Evolutionary conservation across 2,888 invertebrate species (phyloP), one percentile per base, ranked within the genome.

Genomic region (Eristalis arbustorum): DNA sequence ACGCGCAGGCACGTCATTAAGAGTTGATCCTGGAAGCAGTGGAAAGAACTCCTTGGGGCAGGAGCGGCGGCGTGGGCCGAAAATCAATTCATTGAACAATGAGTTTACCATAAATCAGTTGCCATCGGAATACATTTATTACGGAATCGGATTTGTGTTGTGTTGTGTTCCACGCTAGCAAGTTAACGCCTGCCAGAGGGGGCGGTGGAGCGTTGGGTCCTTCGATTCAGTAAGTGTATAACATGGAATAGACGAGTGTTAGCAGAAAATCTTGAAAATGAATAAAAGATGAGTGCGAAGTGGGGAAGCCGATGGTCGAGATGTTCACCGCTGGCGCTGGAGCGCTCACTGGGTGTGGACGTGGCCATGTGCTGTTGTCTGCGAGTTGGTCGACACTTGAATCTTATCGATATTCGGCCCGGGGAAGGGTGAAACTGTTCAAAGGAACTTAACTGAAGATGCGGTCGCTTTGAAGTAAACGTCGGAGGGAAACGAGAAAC

Each of bases 101-200:
- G 78, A 87, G 71, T 87, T 87, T 87, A 78, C 82, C 85, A 87
- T 87, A 87, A 87, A 87, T 87, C 85, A 87, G 82, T 74, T 78
- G 72, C 77, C 71, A 78, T 74, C 59, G 66, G 82, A 82, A 82
- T 87, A 78, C 66, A 85, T 87, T 87, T 87, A 78, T 71, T 74
- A 67, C 66, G 18, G 63, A 87, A 87, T 75, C 78, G 74, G 77
- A 87, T 82, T 78, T 82, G 66, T 71, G 77, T 63, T 82, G 66
- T 71, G 77, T 63, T 81, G 13, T 75, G 75, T 61, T 73, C 40
- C 64, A 11, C 25, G 68, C 25, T 81, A 67, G 31, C 63, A 66
- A 64, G 49, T 77, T 74, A 73, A 85, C 71, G 77, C 78, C 82
- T 61, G 57, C 6, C 11, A 23, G 37, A n/a, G n/a, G 34, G 59